These are phyloP conservation scores for Balanococcus diminutus DNA, from an alignment of 2,888 invertebrate genomes.

Conservation along the genomic window DNA sequence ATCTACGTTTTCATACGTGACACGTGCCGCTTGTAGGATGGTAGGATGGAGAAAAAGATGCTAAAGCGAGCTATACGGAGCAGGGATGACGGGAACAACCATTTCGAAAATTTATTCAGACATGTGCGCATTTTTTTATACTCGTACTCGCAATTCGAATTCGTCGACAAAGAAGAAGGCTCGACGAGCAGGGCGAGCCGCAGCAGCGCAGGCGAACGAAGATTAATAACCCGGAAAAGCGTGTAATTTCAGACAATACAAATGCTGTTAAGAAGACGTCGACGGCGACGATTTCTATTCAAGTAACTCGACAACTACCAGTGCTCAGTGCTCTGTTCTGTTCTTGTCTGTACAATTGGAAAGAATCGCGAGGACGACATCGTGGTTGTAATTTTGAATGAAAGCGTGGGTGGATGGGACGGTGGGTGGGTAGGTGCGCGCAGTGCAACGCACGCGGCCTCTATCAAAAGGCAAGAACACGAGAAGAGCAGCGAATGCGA, in stretches of 20 bases:
- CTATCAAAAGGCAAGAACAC: neutral
- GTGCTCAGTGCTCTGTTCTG: neutral
- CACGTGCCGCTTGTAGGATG: too few species aligned
- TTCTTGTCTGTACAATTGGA: neutral
- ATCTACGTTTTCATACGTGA: too few species aligned
- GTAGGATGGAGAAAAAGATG: neutral
- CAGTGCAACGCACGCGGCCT: neutral
- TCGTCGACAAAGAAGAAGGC: neutral
- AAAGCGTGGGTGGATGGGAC: too few species aligned
- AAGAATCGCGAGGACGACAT: neutral
- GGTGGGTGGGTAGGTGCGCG: too few species aligned
- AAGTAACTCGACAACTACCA: neutral
- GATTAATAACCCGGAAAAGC: constrained; percentile 32
- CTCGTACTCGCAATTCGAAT: neutral
- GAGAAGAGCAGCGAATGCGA: neutral
- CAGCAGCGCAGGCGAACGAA: neutral
- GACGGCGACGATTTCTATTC: constrained; percentile 34
- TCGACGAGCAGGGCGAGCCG: neutral
- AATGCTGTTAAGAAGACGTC: constrained; percentile 7
- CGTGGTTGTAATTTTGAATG: neutral
- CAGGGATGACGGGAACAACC: too few species aligned
- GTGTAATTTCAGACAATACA: constrained; percentile 30
- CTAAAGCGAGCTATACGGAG: neutral
- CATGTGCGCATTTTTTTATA: neutral
- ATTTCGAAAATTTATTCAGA: constrained; percentile 1